A percentile compares a stretch with the other conserved stretches of the same genome.
phyloP scores from a whole-genome alignment of 2,888 invertebrate genomes.

The Thumatha senex region DNA sequence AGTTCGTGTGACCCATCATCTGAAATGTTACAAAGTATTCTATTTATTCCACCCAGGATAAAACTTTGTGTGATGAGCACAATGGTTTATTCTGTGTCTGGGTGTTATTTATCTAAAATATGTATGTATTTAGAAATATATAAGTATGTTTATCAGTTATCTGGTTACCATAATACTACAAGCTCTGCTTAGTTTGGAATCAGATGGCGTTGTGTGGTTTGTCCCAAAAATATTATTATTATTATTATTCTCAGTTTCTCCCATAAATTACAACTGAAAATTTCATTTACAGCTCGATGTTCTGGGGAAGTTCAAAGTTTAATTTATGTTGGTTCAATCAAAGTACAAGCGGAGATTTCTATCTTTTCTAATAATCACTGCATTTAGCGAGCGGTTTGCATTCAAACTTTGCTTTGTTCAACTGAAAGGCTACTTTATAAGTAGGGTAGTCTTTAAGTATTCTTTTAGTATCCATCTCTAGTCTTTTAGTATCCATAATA shows the following conservation, averaged over 20 bases:
- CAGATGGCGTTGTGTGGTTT: too few relatives aligned
- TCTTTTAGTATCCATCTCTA: too few relatives aligned
- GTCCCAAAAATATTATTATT: too few relatives aligned
- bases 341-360: slow-evolving; percentile 24
- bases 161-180: too few relatives aligned
- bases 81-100: too few relatives aligned
- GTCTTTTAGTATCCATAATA: too few relatives aligned
- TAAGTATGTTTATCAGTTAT: too few relatives aligned
- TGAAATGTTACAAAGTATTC: slow-evolving; percentile 19
- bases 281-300: slow-evolving; percentile 29
- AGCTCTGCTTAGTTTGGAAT: too few relatives aligned
- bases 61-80: too few relatives aligned
- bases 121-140: too few relatives aligned
- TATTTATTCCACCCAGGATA: too few relatives aligned
- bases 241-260: slow-evolving; percentile 16
- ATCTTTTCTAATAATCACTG: slow-evolving; percentile 24
- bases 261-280: slow-evolving; percentile 33
- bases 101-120: too few relatives aligned
- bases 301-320: slow-evolving; percentile 36
- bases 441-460: neutral
- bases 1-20: slow-evolving; percentile 11
- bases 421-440: slow-evolving; percentile 2
- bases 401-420: slow-evolving; percentile 14
- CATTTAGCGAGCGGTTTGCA: slow-evolving; percentile 15
- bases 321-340: slow-evolving; percentile 39